Conservation (phyloP, 2,888 invertebrate species). For the Hedya salicella region DNA sequence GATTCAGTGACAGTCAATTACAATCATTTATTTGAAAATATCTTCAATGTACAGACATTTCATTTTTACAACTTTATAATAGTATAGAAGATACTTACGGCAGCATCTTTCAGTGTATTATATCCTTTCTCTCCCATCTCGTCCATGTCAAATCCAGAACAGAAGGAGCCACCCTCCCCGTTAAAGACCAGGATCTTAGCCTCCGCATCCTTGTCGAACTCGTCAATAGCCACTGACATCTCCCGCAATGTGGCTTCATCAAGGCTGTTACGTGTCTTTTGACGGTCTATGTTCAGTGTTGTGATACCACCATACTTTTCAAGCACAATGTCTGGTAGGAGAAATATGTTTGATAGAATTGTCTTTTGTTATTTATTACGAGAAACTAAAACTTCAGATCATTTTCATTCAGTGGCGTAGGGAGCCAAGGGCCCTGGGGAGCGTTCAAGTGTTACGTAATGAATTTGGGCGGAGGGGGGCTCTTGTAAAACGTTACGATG, state of each 20-base stretch:
- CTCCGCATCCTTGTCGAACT: conserved; percentile 91
- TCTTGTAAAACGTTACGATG: too few relatives aligned
- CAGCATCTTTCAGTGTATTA: conserved; percentile 69
- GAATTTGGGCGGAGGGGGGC: too few relatives aligned
- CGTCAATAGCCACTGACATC: conserved; percentile 89
- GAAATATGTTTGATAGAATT: background rate
- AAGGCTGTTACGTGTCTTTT: conserved; percentile 92
- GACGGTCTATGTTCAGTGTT: conserved; percentile 94
- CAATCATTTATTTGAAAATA: too few relatives aligned
- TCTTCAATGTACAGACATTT: too few relatives aligned
- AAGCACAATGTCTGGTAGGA: conserved; percentile 73
- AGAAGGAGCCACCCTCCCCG: conserved; percentile 97
- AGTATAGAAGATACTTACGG: conserved; percentile 70
- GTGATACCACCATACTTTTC: conserved; percentile 88
- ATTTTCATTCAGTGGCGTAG: too few relatives aligned
- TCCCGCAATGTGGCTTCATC: conserved; percentile 88
- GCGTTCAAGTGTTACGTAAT: too few relatives aligned
- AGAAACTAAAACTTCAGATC: too few relatives aligned
- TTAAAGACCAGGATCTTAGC: conserved; percentile 91
- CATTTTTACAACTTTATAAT: too few relatives aligned
- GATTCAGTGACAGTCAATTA: too few relatives aligned
- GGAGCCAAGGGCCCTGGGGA: too few relatives aligned
- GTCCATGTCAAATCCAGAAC: conserved; percentile 95
- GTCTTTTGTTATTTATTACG: too few relatives aligned
- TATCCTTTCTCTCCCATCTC: conserved; percentile 86